Conservation (phyloP, 2,888 invertebrate species). For the Pristionchus fissidentatus region DNA sequence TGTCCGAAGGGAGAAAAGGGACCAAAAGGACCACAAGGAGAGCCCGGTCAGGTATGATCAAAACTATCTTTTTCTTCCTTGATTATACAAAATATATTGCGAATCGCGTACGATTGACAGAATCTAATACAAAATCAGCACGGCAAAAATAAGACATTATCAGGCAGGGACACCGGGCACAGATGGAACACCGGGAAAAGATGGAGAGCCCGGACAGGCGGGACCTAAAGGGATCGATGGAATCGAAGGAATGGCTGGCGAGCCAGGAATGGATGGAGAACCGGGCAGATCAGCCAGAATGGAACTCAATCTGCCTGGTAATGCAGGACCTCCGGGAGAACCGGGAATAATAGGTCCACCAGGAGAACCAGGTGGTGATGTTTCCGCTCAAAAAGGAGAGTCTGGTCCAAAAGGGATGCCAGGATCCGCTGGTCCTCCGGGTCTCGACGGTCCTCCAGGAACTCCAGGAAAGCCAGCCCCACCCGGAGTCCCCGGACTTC, state of each 20-base stretch:
- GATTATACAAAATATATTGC: too few relatives aligned
- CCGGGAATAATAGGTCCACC: conserved; percentile 3
- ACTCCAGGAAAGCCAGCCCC: conserved; percentile 24
- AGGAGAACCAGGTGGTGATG: conserved; percentile 20
- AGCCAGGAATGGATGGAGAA: conserved; percentile 35
- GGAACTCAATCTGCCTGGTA: neutral
- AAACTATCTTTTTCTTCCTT: too few relatives aligned
- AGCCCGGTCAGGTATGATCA: too few relatives aligned
- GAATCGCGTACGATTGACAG: too few relatives aligned
- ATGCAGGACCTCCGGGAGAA: conserved; percentile 36
- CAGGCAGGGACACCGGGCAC: conserved; percentile 26
- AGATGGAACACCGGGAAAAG: conserved; percentile 10
- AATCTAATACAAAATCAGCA: too few relatives aligned
- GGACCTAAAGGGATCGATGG: conserved; percentile 32
- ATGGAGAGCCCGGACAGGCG: neutral
- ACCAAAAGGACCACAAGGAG: conserved; percentile 23
- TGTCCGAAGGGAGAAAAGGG: conserved; percentile 59
- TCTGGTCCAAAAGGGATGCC: conserved; percentile 10
- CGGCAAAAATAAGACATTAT: too few relatives aligned
- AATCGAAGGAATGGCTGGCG: conserved; percentile 9
- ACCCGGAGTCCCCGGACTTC: neutral
- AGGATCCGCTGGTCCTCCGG: neutral
- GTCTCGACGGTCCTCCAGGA: conserved; percentile 41
- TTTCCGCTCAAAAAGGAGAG: neutral
- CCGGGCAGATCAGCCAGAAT: conserved; percentile 9